Conservation (phyloP, 2,888 invertebrate species). For the Ochropacha duplaris region DNA sequence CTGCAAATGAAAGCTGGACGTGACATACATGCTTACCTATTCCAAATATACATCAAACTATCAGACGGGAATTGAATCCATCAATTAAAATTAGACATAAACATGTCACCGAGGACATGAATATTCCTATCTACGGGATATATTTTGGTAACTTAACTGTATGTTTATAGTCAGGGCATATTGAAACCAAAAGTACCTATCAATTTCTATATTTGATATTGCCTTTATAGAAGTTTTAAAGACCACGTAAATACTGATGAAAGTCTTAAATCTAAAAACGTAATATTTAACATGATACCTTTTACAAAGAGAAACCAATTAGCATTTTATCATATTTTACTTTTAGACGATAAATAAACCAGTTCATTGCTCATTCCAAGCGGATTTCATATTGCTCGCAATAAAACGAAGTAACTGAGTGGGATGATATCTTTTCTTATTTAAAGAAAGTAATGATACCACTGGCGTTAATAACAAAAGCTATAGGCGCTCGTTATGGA, state of each 20-base stretch:
- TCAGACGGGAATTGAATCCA: constrained; percentile 1
- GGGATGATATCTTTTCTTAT: constrained; percentile 34
- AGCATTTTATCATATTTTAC: not conserved
- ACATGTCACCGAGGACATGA: not conserved
- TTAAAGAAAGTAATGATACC: constrained; percentile 28
- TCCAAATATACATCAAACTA: constrained; percentile 2
- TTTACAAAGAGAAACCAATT: not conserved
- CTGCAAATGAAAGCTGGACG: constrained; percentile 53
- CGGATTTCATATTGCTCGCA: not conserved
- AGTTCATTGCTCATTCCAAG: not conserved
- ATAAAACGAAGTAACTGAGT: constrained; percentile 21
- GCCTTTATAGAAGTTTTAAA: no score
- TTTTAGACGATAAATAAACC: not conserved
- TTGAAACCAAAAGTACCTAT: no score
- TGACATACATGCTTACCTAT: constrained; percentile 34
- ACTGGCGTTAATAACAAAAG: constrained; percentile 40
- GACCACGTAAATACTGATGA: not conserved
- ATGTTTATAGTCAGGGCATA: no score
- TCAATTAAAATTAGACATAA: not conserved
- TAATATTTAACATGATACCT: not conserved
- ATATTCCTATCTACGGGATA: not conserved
- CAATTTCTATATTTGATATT: no score
- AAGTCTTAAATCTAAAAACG: not conserved
- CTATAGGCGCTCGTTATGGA: constrained; percentile 47
- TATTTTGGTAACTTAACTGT: no score